These are phyloP conservation scores for Stenodema calcarata DNA, from an alignment of 2,888 invertebrate species.

Conservation along the genomic window DNA sequence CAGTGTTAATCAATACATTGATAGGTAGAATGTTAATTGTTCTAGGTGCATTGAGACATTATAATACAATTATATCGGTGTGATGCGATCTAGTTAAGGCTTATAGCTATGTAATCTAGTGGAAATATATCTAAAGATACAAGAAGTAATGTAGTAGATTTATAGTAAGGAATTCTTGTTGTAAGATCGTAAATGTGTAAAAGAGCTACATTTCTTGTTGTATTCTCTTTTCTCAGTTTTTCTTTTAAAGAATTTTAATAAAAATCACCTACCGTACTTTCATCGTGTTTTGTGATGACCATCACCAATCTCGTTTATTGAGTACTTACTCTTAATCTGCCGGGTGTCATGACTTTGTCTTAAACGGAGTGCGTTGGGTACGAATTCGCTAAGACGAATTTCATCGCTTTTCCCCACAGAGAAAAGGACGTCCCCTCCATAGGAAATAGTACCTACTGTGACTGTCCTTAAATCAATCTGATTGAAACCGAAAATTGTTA, in stretches of 20 bases:
- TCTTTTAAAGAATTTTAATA: constrained; percentile 44
- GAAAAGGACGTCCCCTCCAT: no score
- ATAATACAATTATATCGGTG: constrained; percentile 41
- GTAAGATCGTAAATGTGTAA: constrained; percentile 39
- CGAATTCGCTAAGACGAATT: no score
- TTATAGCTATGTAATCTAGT: constrained; percentile 47
- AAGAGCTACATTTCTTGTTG: constrained; percentile 49
- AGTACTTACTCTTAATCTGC: no score
- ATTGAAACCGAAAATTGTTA: no score
- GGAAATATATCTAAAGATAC: constrained; percentile 39
- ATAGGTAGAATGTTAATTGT: constrained; percentile 53
- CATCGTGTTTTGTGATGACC: neutral
- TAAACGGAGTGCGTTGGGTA: no score
- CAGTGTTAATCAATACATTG: constrained; percentile 54
- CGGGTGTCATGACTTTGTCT: no score
- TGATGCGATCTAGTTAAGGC: constrained; percentile 49
- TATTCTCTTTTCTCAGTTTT: constrained; percentile 46
- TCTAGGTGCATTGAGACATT: constrained; percentile 56
- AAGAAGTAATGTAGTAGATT: constrained; percentile 46
- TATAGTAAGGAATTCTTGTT: constrained; percentile 21
- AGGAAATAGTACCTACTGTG: no score
- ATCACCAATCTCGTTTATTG: no score
- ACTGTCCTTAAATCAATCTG: no score
- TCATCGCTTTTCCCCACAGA: no score
- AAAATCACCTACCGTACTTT: constrained; percentile 49